A percentile compares a stretch with the other conserved stretches of the same genome.
Evolutionary conservation across 2,797 vertebrate species (phyloP).

Genomic region (Pangasius larnaudii): DNA sequence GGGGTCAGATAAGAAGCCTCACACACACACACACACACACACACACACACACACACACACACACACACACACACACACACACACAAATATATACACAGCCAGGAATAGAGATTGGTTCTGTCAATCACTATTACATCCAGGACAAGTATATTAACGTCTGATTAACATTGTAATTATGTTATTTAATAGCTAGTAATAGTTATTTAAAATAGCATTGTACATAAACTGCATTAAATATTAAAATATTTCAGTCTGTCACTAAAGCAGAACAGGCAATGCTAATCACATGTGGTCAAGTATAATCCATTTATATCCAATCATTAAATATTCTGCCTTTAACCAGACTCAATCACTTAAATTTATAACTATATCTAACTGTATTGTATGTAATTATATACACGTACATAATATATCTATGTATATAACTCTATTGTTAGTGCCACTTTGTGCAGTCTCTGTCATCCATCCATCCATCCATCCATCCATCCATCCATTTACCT

Average conservation of each 20-base stretch:
- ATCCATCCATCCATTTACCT: conserved; percentile 70
- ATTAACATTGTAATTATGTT: not conserved
- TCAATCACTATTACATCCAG: not conserved
- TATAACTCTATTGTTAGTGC: conserved; percentile 19
- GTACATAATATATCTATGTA: conserved; percentile 18
- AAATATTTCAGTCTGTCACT: not conserved
- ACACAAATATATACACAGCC: not conserved
- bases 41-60: not conserved
- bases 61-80: not conserved
- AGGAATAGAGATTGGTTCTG: not conserved
- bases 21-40: conserved; percentile 20
- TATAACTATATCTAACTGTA: not conserved
- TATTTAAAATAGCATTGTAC: not conserved
- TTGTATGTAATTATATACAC: not conserved
- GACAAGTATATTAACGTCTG: conserved; percentile 1
- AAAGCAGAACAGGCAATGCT: not conserved
- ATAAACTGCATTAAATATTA: not conserved
- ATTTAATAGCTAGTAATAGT: not conserved
- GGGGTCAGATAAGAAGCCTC: conserved; percentile 41
- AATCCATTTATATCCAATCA: not conserved
- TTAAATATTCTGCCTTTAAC: not conserved
- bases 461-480: conserved; percentile 28
- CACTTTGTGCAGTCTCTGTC: not conserved
- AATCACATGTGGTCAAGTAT: not conserved
- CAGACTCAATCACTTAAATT: not conserved